Base-by-base conservation (phyloP, 2,113 vertebrate genomes). In the Lophotis ruficrista region DNA sequence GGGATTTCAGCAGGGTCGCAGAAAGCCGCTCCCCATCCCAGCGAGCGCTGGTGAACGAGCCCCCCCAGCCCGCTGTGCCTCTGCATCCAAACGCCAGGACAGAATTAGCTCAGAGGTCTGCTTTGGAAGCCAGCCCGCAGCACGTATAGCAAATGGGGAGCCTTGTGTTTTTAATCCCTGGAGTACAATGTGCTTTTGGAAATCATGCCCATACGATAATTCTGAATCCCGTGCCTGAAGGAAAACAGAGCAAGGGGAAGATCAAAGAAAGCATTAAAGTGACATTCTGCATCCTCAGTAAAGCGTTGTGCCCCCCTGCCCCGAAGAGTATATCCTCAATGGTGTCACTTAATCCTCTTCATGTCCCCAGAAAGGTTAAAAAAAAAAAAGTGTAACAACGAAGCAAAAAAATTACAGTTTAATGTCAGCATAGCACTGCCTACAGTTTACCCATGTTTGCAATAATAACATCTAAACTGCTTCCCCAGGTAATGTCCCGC, bases 401-500 rank as follows among this genome's bases (percentile, higher is more conserved):
- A 17, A 72, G 48, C 13, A 57, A 30, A 13, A 12, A 69, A 35
- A 6, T 50, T 5, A 6, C 3, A 6, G 6, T 20, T 28, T 17
- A 2, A 5, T 20, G 21, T 16, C 27, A 11, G 0, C 0, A 23
- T 14, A 33, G 5, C 16, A 3, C 19, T 58, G 68, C 77, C 76
- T 13, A 16, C 18, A 14, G 58, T 30, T 43, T 1, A 9, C 69
- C 28, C 14, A 0, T 16, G 12, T 2, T 5, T 19, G 47, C 18
- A 43, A 33, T n/a, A 51, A 7, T 4, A 20, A 6, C 1, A 1
- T 7, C 45, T 23, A 22, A 21, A 14, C 28, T 45, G 4, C 8
- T 12, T 35, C 30, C 60, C 37, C 15, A 12, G 41, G 12, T 24
- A 12, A 18, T 0, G 25, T 10, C 51, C 50, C 16, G 0, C 0